A percentile compares a stretch with the other conserved stretches of the same genome.
These are phyloP conservation scores for Drosophila kanapiae DNA, from an alignment of 1,140 invertebrate genomes.

Conservation along the genomic window DNA sequence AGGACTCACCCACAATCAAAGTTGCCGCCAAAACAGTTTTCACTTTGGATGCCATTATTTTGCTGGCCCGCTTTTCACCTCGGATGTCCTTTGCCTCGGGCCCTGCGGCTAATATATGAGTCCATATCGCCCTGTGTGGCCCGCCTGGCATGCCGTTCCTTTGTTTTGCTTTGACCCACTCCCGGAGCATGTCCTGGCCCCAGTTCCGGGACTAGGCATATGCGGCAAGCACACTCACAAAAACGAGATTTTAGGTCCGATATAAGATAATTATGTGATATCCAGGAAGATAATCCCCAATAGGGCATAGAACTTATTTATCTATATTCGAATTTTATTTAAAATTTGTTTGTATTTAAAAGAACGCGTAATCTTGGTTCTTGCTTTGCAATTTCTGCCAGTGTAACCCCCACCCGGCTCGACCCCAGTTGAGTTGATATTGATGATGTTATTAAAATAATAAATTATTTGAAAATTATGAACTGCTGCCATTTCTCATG, in stretches of 20 bases:
- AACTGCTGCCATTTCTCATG: slow-evolving; percentile 82
- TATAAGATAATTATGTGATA: background rate
- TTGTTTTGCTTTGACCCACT: slow-evolving; percentile 70
- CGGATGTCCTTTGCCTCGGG: slow-evolving; percentile 68
- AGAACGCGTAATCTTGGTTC: too few species aligned
- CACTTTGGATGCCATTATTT: slow-evolving; percentile 81
- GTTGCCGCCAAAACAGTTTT: slow-evolving; percentile 81
- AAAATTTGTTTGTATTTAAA: too few species aligned
- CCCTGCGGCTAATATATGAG: slow-evolving; percentile 82
- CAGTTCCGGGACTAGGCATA: slow-evolving; percentile 47
- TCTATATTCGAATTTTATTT: background rate
- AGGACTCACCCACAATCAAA: slow-evolving; percentile 65
- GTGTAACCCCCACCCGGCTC: slow-evolving; percentile 12
- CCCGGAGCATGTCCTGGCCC: slow-evolving; percentile 21
- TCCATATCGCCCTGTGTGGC: slow-evolving; percentile 66
- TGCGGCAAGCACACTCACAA: slow-evolving; percentile 27
- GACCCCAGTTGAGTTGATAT: slow-evolving; percentile 73
- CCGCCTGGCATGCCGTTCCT: slow-evolving; percentile 47
- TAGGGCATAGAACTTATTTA: background rate
- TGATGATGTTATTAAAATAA: slow-evolving; percentile 84
- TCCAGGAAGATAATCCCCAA: background rate
- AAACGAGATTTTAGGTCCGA: background rate
- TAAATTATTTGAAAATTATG: slow-evolving; percentile 84
- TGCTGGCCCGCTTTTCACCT: slow-evolving; percentile 57
- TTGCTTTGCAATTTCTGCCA: background rate